Base-by-base conservation (phyloP, 2,113 vertebrate species). In the Plotosus lineatus region DNA sequence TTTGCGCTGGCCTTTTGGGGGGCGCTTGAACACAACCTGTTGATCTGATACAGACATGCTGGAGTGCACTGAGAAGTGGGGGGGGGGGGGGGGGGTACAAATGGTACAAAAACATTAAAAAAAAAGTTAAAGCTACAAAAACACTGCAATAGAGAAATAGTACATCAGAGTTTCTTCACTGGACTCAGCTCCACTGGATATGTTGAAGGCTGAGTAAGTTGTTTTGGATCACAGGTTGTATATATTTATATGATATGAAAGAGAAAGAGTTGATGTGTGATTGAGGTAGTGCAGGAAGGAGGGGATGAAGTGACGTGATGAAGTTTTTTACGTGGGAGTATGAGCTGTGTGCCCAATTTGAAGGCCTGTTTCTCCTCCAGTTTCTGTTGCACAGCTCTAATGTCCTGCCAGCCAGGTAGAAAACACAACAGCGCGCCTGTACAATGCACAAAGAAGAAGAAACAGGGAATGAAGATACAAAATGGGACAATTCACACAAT, bases 331-430 rank as follows among this genome's bases (percentile, higher is more conserved):
- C 97, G 91, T 85, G 97, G 96, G 4, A 98, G 28, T 85, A 99
- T 95, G 40, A 96, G 91, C 83, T 93, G 95, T 40, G 93, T 94
- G 86, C 90, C 94, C 28, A 91, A 92, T 78, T 91, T 93, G 2
- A 93, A 90, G 3, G 90, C 87, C 0, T 85, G 84, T 51, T 87
- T 94, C 85, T 89, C 91, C 33, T 95, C 87, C 26, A 99, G 94
- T 33, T 91, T 95, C 79, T 98, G 93, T 86, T 98, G 95, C 66
- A 98, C 94, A 1, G 92, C 91, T 77, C 92, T 95, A 89, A 99
- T 99, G 65, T 99, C 96, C 88, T 98, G 98, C 98, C 97, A 99
- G 0, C 97, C 97, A 0, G 98, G 97, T 33, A 99, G 94, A 88
- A 99, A 99, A 91, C 98, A 99, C 85, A 99, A 91, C 83, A 99